Conservation (phyloP, 2,113 vertebrate genomes). For the Antechinus flavipes region DNA sequence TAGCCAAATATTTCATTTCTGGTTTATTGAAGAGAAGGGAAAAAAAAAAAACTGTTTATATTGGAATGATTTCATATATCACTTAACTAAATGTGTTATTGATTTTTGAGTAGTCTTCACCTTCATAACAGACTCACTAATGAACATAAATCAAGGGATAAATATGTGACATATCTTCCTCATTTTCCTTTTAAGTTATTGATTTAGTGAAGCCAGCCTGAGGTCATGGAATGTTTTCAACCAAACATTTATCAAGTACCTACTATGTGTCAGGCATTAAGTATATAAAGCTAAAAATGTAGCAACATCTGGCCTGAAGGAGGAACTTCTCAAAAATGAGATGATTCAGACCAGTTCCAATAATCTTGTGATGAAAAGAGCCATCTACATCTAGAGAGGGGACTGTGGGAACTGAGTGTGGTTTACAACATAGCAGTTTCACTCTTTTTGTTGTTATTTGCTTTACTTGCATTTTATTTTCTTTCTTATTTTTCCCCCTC, state of each 20-base stretch:
- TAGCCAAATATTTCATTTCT: not conserved
- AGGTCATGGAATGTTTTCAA: not conserved
- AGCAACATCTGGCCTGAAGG: not conserved
- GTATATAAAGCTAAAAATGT: not conserved
- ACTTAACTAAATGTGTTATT: slow-evolving; percentile 44
- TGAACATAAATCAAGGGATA: not conserved
- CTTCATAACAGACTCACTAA: not conserved
- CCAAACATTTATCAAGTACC: not conserved
- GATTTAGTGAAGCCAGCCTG: slow-evolving; percentile 17
- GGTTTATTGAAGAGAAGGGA: not conserved
- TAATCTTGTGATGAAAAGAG: no score
- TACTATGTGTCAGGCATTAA: not conserved
- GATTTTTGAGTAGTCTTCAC: not conserved
- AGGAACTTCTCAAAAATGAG: not conserved
- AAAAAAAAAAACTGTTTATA: slow-evolving; percentile 14
- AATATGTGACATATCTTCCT: not conserved
- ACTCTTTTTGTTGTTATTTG: no score
- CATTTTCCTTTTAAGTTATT: not conserved
- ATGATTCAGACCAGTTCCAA: no score
- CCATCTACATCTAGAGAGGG: no score
- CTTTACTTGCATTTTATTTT: no score
- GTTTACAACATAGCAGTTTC: no score
- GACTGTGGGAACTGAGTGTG: no score
- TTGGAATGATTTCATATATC: not conserved
- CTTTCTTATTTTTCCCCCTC: no score